Conservation (phyloP, 2,797 vertebrate genomes). For the Pteropus rufus region DNA sequence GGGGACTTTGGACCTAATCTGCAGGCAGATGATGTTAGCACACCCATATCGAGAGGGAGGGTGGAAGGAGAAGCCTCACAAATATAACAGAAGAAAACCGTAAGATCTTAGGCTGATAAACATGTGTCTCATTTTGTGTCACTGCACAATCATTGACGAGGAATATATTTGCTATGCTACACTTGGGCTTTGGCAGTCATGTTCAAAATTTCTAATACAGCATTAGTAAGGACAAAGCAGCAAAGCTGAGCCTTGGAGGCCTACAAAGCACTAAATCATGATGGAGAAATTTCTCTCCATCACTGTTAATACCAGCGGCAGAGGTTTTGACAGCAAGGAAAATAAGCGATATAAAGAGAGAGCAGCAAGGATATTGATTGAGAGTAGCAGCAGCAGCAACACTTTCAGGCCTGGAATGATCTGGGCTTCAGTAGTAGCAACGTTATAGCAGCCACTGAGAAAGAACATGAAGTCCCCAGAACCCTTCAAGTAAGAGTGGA, state of each 20-base stretch:
- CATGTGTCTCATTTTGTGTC: background rate
- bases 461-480: background rate
- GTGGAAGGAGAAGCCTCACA: background rate
- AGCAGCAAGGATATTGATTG: background rate
- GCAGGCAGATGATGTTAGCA: background rate
- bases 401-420: too few species aligned
- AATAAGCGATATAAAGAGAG: background rate
- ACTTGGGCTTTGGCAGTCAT: background rate
- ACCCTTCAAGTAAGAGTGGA: background rate
- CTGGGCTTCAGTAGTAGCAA: background rate
- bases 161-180: background rate
- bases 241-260: background rate
- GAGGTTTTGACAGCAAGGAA: background rate
- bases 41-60: background rate
- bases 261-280: background rate
- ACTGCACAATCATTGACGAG: background rate
- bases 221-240: background rate
- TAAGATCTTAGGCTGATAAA: background rate
- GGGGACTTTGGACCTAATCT: background rate
- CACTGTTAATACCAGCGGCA: too few species aligned
- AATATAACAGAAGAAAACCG: background rate
- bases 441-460: background rate
- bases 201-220: background rate
- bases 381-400: background rate
- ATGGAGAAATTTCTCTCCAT: background rate